Percentiles rank a stretch among this genome's conserved stretches.
phyloP scores from a whole-genome alignment of 2,113 vertebrate species.

The Rana temporaria region DNA sequence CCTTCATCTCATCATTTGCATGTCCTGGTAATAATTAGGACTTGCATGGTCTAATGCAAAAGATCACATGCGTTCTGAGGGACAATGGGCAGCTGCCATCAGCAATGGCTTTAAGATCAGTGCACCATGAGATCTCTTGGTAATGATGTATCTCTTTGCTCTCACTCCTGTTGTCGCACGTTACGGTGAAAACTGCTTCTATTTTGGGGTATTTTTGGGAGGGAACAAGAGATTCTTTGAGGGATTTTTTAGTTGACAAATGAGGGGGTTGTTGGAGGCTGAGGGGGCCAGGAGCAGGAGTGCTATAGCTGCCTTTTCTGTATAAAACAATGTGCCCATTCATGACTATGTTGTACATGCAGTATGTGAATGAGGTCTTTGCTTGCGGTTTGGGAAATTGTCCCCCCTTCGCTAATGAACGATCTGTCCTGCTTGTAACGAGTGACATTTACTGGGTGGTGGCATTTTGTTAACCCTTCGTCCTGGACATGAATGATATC shows the following conservation, averaged over 20 bases:
- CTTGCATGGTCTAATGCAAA: too few species aligned
- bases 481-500: too few species aligned
- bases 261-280: slow-evolving; percentile 44
- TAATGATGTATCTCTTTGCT: not conserved
- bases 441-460: slow-evolving; percentile 36
- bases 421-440: slow-evolving; percentile 33
- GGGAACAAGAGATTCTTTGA: slow-evolving; percentile 51
- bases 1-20: too few species aligned
- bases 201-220: slow-evolving; percentile 49
- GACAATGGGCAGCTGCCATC: not conserved
- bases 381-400: not conserved
- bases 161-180: not conserved
- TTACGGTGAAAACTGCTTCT: not conserved
- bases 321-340: slow-evolving; percentile 42
- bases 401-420: slow-evolving; percentile 45
- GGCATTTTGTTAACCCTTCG: slow-evolving; percentile 23
- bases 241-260: slow-evolving; percentile 35
- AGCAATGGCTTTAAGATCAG: not conserved
- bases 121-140: not conserved
- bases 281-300: slow-evolving; percentile 33
- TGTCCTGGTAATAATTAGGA: too few species aligned
- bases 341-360: slow-evolving; percentile 45
- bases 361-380: slow-evolving; percentile 47
- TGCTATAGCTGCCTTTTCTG: slow-evolving; percentile 37
- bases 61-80: too few species aligned